Conservation (phyloP, 2,797 vertebrate genomes). For the Sciurus vulgaris region DNA sequence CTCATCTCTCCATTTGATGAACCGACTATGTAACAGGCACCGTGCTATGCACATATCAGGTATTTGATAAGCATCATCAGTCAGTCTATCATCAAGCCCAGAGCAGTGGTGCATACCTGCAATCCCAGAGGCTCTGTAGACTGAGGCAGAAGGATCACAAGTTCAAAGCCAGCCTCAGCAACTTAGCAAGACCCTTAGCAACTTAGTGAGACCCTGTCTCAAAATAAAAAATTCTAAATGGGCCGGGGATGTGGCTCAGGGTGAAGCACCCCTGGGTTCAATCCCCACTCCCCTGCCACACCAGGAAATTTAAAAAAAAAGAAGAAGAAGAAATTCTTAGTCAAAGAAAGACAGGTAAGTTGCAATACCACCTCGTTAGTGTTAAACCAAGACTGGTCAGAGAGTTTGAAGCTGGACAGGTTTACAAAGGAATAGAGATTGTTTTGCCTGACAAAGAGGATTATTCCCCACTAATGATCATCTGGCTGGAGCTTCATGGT, state of each 20-base stretch:
- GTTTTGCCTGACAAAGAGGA: conserved; percentile 62
- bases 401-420: not conserved
- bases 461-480: conserved; percentile 47
- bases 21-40: not conserved
- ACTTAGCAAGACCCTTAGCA: no score
- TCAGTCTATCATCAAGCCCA: not conserved
- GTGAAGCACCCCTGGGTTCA: no score
- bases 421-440: conserved; percentile 53
- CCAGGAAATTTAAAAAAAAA: no score
- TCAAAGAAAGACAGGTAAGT: not conserved
- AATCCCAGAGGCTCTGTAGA: no score
- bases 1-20: not conserved
- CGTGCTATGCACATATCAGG: not conserved
- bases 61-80: not conserved
- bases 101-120: no score
- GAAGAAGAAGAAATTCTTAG: not conserved
- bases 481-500: not conserved
- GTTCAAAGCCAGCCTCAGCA: no score
- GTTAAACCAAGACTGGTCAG: not conserved
- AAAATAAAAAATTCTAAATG: no score
- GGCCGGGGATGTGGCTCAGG: no score
- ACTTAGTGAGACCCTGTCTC: no score
- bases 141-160: no score
- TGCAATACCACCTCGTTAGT: not conserved
- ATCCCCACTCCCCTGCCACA: no score